Conservation (phyloP, 2,888 invertebrate genomes). For the Philopedon plagiatum region DNA sequence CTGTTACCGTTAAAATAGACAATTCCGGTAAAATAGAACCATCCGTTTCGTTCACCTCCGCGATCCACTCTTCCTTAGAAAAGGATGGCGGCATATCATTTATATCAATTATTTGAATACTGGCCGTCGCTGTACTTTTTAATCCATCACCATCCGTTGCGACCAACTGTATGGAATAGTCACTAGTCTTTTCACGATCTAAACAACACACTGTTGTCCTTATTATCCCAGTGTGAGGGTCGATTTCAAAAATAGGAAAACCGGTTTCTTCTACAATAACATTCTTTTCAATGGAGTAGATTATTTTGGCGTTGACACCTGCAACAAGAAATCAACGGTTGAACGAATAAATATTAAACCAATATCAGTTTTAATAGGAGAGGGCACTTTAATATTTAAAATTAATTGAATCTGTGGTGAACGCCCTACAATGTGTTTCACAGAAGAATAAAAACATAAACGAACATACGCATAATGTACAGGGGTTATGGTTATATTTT, state of each 20-base stretch:
- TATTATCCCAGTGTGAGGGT: constrained; percentile 96
- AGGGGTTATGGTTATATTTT: too few relatives aligned
- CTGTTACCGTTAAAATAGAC: constrained; percentile 94
- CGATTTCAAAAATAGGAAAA: constrained; percentile 95
- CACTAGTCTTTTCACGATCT: constrained; percentile 94
- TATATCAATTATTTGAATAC: constrained; percentile 95
- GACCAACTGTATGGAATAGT: constrained; percentile 96
- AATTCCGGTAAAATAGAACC: constrained; percentile 92
- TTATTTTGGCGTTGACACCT: constrained; percentile 93
- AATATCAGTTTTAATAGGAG: too few relatives aligned
- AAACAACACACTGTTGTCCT: constrained; percentile 97
- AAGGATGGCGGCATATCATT: constrained; percentile 99
- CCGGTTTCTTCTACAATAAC: constrained; percentile 97
- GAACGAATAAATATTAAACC: too few relatives aligned
- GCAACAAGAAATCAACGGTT: neutral
- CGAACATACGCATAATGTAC: too few relatives aligned
- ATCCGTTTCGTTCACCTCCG: constrained; percentile 96
- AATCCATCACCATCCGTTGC: constrained; percentile 97
- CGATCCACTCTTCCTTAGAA: constrained; percentile 96
- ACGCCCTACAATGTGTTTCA: too few relatives aligned
- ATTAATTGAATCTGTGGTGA: too few relatives aligned
- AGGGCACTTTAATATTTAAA: too few relatives aligned
- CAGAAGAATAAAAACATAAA: too few relatives aligned
- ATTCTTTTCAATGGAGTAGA: constrained; percentile 96
- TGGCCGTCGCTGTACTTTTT: constrained; percentile 95